Evolutionary conservation across 2,888 invertebrate genomes (phyloP), one percentile per base, ranked within the genome.

Genomic region (Drosophila nr. perissopoda): DNA sequence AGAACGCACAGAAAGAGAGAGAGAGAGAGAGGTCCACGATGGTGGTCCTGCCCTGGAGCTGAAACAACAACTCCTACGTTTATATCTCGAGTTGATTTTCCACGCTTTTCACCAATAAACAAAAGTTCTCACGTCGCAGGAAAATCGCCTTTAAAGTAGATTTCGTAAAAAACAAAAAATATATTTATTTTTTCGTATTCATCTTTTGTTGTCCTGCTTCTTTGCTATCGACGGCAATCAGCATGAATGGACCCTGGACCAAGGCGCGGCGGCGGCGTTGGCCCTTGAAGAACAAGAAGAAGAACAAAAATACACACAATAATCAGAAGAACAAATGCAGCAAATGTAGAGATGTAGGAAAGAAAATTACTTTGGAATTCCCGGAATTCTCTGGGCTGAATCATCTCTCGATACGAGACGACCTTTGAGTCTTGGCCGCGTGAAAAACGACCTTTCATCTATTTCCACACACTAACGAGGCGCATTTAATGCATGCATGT

Each of bases 371-470:
- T 62, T 76, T 77, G 83, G 83, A 89, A 89, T 86, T 88, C 87
- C 90, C 78, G 78, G 90, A 87, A 87, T 88, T 89, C 64, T 86
- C 66, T 56, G 57, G 46, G 81, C 81, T 85, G 88, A 85, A 88
- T 89, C 88, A 89, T 88, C 88, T 79, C 63, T 31, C 52, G 56
- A 74, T 56, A 59, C 67, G 76, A 66, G 84, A 78, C 85, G 88
- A 82, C 85, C 81, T 89, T 88, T 88, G 82, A 88, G 74, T 76
- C 66, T 68, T 72, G 75, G 49, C 76, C 86, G 90, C 88, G 86
- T 89, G 90, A 90, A 87, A 88, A 86, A 88, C 87, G 90, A 87
- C 87, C 87, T 87, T 90, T 87, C 87, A 82, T 71, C 89, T 69
- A 90, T 89, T 27, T 82, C 74, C 78, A 76, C 69, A 83, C 81